Conservation (phyloP, 2,797 vertebrate species). For the Falco novaeseelandiae region DNA sequence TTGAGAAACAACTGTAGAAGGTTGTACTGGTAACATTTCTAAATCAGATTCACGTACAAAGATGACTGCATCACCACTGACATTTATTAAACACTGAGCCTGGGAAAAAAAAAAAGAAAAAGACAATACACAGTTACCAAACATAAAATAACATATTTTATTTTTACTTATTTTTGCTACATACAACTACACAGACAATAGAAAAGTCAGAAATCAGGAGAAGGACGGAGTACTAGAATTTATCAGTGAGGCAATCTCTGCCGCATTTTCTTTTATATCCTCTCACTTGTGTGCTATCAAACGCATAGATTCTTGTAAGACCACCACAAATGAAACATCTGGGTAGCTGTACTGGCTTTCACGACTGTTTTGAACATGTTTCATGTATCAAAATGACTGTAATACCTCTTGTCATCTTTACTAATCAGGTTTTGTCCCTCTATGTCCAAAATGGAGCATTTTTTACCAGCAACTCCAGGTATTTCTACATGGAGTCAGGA, state of each 20-base stretch:
- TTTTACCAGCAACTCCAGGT: neutral
- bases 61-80: conserved; percentile 95
- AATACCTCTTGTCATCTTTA: neutral
- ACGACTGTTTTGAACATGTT: neutral
- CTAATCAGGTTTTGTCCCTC: neutral
- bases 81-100: conserved; percentile 99
- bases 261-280: neutral
- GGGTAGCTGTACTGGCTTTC: neutral
- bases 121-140: neutral
- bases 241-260: neutral
- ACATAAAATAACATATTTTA: neutral
- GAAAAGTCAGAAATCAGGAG: neutral
- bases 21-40: conserved; percentile 76
- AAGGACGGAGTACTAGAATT: neutral
- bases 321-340: neutral
- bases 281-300: neutral
- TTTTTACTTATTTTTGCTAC: neutral
- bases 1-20: conserved; percentile 58
- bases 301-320: neutral
- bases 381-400: neutral
- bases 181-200: neutral
- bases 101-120: conserved; percentile 31
- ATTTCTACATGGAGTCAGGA: neutral
- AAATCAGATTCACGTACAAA: conserved; percentile 90
- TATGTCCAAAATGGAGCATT: neutral